Evolutionary conservation across 1,140 invertebrate genomes (phyloP).

Genomic region (Zaprionus lachaisei): DNA sequence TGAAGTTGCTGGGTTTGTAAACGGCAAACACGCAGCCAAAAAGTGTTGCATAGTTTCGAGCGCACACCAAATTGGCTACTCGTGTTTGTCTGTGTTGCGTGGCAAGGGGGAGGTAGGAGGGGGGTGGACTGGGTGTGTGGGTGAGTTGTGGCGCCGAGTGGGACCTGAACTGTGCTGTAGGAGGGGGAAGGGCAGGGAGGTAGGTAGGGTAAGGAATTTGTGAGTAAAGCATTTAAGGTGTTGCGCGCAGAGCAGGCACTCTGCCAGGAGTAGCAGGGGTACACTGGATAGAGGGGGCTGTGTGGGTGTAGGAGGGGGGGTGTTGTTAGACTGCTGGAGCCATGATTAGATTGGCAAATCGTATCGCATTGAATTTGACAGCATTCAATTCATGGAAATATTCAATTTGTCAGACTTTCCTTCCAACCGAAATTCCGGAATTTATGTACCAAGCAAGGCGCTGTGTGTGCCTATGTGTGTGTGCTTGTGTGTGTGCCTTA

Average conservation of each 20-base stretch:
- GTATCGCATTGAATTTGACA: slow-evolving; percentile 50
- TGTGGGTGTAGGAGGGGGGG: not conserved
- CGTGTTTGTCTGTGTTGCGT: not conserved
- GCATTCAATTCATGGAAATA: slow-evolving; percentile 51
- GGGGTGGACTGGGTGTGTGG: not conserved
- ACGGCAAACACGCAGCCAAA: slow-evolving; percentile 37
- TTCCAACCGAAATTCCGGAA: slow-evolving; percentile 36
- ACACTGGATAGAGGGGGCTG: not conserved
- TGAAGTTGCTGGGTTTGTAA: slow-evolving; percentile 35
- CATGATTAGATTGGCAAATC: slow-evolving; percentile 53
- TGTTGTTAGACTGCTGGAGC: slow-evolving; percentile 6
- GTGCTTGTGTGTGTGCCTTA: slow-evolving; percentile 5
- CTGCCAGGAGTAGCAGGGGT: not conserved
- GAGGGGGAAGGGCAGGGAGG: not conserved
- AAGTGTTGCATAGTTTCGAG: slow-evolving; percentile 57
- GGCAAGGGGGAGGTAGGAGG: not conserved
- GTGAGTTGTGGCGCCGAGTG: not conserved
- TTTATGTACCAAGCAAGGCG: slow-evolving; percentile 15
- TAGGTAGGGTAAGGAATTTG: not conserved
- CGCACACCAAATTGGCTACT: slow-evolving; percentile 17
- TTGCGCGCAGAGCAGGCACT: not conserved
- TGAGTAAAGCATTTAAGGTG: slow-evolving; percentile 20
- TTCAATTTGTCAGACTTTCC: slow-evolving; percentile 42
- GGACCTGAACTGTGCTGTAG: not conserved
- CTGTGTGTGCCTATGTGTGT: slow-evolving; percentile 6